Base-by-base conservation (phyloP, 2,113 vertebrate genomes). In the Xiphorhynchus elegans region DNA sequence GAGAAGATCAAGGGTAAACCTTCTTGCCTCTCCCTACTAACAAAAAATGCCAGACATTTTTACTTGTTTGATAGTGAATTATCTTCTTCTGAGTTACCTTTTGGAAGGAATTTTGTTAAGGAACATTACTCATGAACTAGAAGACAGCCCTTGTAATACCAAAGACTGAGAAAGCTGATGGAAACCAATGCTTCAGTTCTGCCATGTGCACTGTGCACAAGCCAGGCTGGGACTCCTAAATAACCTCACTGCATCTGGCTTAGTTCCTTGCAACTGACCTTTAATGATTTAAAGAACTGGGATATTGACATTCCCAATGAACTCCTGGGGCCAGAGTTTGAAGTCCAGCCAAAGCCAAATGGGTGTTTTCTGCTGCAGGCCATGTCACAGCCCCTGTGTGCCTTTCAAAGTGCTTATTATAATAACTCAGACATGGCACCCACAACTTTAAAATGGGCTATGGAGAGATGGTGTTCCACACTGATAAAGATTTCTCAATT, bases 41-140 rank as follows among this genome's bases (percentile, higher is more conserved):
- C 2, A 40, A 84, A 84, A 80, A 39, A 47, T 4, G 9, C 2
- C 37, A 69, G 47, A 17, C 0, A 26, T 47, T 96, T 93, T 87
- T 81, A 44, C 83, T 79, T 82, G 31, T 72, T 74, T 80, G 21
- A 21, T 52, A 83, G 40, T 64, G 5, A 83, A 49, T 88, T 91
- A 47, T 56, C 76, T 97, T 83, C 93, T 76, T 60, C 59, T 76
- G 56, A 94, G 87, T 93, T 97, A n/a, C 28, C 25, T 62, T 63
- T 86, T 26, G 39, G 26, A 75, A 87, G 24, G 14, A 74, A 52
- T 82, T 86, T 70, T 70, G 2, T 58, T 55, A 76, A 93, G 91
- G 49, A 88, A 18, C 28, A 59, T 79, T 60, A 62, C 24, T 74
- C 60, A 93, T 18, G 29, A 73, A 62, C 4, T 17, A 69, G 35